Evolutionary conservation across 2,113 vertebrate genomes (phyloP).

Genomic region (Petaurus breviceps): DNA sequence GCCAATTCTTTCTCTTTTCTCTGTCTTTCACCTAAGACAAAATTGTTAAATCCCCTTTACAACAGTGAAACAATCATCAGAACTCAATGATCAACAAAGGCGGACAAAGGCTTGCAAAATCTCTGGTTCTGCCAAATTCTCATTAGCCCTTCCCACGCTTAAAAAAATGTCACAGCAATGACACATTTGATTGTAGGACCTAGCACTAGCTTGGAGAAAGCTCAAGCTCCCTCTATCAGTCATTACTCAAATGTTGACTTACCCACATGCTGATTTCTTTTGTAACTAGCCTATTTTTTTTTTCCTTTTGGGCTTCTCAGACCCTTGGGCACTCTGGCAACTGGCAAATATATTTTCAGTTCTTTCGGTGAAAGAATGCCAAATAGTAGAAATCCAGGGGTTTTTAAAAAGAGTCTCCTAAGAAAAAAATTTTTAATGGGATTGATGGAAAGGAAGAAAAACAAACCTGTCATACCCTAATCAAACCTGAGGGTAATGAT

Average conservation of each 20-base stretch:
- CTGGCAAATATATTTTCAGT: constrained; percentile 24
- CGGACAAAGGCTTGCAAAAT: constrained; percentile 21
- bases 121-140: constrained; percentile 35
- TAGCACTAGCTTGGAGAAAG: neutral
- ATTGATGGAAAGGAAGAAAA: neutral
- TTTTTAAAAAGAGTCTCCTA: constrained; percentile 6
- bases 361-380: neutral
- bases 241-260: neutral
- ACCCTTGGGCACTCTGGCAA: neutral
- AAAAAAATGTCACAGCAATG: neutral
- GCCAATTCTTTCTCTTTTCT: neutral
- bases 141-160: constrained; percentile 49
- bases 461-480: neutral
- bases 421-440: too few relatives aligned
- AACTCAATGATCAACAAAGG: constrained; percentile 60
- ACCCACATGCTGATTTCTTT: neutral
- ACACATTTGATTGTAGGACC: constrained; percentile 15
- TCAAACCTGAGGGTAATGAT: neutral
- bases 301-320: neutral
- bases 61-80: constrained; percentile 57
- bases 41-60: constrained; percentile 33
- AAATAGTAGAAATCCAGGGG: neutral
- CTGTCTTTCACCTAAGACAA: neutral
- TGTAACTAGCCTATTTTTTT: constrained; percentile 1
- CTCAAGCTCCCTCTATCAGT: neutral